These are phyloP conservation scores for Cephalopterus ornatus DNA, from an alignment of 2,113 vertebrate species.

Conservation along the genomic window DNA sequence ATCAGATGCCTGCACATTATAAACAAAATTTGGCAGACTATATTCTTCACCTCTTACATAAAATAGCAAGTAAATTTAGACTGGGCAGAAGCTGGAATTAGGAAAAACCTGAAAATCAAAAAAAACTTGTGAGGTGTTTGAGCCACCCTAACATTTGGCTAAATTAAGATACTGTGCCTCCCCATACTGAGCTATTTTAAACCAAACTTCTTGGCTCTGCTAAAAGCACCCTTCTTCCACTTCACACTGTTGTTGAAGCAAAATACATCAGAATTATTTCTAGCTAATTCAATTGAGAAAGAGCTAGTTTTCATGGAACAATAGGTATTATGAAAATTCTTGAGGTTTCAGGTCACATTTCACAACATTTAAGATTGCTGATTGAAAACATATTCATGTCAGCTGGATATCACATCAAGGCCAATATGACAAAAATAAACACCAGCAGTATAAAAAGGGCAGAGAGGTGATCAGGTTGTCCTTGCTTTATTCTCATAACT, in stretches of 20 bases:
- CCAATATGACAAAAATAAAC: constrained; percentile 51
- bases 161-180: not conserved
- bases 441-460: not conserved
- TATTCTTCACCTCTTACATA: not conserved
- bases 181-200: constrained; percentile 20
- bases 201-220: not conserved
- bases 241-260: not conserved
- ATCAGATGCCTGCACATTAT: not conserved
- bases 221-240: not conserved
- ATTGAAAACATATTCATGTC: not conserved
- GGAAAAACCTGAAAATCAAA: constrained; percentile 14
- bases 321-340: not conserved
- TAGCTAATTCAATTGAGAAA: not conserved
- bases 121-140: not conserved
- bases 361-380: not conserved
- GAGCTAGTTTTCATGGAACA: not conserved
- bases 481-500: constrained; percentile 5
- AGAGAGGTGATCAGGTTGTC: constrained; percentile 6
- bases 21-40: not conserved
- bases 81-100: not conserved
- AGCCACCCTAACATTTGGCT: constrained; percentile 1
- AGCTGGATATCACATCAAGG: not conserved
- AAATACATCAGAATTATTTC: not conserved
- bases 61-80: not conserved
- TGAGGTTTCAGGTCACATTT: not conserved